Evolutionary conservation across 1,140 invertebrate genomes (phyloP).

Genomic region (Acromyrmex echinatior): DNA sequence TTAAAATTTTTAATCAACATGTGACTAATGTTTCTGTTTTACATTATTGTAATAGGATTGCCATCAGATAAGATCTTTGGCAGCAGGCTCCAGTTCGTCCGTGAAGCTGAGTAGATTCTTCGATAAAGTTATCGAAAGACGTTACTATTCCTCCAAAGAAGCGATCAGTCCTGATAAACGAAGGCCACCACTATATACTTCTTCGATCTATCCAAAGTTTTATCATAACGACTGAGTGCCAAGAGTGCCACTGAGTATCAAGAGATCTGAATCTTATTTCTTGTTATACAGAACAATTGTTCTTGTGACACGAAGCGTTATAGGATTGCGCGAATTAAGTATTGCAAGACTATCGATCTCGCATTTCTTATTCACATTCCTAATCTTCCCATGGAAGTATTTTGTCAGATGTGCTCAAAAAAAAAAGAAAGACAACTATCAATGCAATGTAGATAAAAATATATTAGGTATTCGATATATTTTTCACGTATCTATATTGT

Average conservation of each 20-base stretch:
- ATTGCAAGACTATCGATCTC: not conserved
- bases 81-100: conserved; percentile 96
- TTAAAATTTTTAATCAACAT: too few relatives aligned
- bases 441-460: not conserved
- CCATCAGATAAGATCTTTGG: conserved; percentile 92
- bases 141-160: conserved; percentile 88
- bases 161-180: conserved; percentile 87
- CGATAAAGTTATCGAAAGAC: conserved; percentile 95
- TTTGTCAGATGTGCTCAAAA: conserved; percentile 15
- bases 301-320: not conserved
- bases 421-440: conserved; percentile 12
- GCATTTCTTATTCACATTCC: conserved; percentile 56
- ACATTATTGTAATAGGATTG: conserved; percentile 88
- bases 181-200: conserved; percentile 85
- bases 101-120: conserved; percentile 97
- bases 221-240: conserved; percentile 88
- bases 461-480: not conserved
- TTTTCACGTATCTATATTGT: conserved; percentile 17
- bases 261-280: not conserved
- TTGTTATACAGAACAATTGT: not conserved
- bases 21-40: too few relatives aligned
- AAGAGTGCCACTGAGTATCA: not conserved
- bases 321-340: not conserved
- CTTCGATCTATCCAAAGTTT: conserved; percentile 87
- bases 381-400: conserved; percentile 23